A percentile compares a stretch with the other conserved stretches of the same genome.
These are phyloP conservation scores for Noctua janthe DNA, from an alignment of 2,888 invertebrate genomes.

Conservation along the genomic window DNA sequence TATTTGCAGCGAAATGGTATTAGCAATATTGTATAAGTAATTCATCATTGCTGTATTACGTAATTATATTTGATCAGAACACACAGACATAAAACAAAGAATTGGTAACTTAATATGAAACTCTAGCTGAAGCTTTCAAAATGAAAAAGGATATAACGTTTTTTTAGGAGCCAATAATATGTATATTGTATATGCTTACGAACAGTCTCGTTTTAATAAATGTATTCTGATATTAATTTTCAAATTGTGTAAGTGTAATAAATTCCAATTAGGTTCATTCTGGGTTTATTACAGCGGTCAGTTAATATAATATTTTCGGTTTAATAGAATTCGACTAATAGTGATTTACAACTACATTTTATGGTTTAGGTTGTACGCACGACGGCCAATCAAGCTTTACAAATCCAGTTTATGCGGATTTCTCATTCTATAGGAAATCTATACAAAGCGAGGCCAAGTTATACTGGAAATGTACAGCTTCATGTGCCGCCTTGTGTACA, in stretches of 20 bases:
- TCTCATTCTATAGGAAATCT: no score
- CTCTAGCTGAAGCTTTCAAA: slow-evolving; percentile 35
- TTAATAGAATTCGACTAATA: slow-evolving; percentile 24
- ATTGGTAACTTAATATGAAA: slow-evolving; percentile 50
- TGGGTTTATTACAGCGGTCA: slow-evolving; percentile 19
- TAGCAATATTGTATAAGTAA: slow-evolving; percentile 70
- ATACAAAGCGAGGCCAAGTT: no score
- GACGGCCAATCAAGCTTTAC: no score
- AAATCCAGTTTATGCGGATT: no score
- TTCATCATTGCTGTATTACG: slow-evolving; percentile 72
- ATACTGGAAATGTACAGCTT: no score
- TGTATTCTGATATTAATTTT: slow-evolving; percentile 34
- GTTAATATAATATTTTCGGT: slow-evolving; percentile 20
- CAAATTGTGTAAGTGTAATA: slow-evolving; percentile 46
- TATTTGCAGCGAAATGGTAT: slow-evolving; percentile 59
- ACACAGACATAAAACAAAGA: slow-evolving; percentile 41
- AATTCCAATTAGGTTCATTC: slow-evolving; percentile 40
- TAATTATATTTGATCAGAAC: slow-evolving; percentile 26
- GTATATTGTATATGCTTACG: background rate
- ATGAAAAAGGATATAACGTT: slow-evolving; percentile 30
- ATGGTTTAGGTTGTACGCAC: background rate
- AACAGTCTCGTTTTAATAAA: slow-evolving; percentile 19
- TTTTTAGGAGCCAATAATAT: background rate
- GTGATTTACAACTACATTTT: slow-evolving; percentile 36
- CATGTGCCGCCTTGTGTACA: background rate